phyloP scores from a whole-genome alignment of 2,797 vertebrate species.

The Acridotheres tristis region DNA sequence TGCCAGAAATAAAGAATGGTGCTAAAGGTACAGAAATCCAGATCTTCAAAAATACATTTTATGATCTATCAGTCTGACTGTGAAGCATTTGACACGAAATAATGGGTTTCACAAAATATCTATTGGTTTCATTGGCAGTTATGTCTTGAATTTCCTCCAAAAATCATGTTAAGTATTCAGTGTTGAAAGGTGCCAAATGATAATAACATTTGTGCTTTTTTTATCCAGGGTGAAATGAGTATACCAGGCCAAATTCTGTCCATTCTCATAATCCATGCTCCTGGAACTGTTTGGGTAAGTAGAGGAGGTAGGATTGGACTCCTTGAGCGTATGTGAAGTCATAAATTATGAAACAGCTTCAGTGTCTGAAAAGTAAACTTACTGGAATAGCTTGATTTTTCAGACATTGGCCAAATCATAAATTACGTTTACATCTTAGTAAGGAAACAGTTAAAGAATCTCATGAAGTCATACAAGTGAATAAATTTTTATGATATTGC shows the following conservation, averaged over 20 bases:
- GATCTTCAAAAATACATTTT: background rate
- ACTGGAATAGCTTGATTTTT: background rate
- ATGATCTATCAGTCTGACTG: background rate
- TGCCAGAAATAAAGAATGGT: background rate
- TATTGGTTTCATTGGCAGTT: background rate
- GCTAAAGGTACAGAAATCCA: background rate
- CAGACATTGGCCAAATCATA: background rate
- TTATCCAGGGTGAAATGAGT: background rate
- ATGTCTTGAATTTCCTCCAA: background rate
- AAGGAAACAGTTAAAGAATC: background rate
- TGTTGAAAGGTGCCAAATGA: background rate
- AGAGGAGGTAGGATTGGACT: background rate
- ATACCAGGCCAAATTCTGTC: background rate
- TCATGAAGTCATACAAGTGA: background rate
- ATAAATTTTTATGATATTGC: background rate
- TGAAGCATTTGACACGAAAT: background rate
- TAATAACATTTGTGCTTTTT: background rate
- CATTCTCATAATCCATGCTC: background rate
- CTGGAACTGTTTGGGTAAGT: background rate
- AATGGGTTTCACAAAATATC: background rate
- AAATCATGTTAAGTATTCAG: background rate
- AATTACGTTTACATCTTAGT: background rate
- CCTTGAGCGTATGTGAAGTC: fast-evolving
- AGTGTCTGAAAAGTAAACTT: background rate
- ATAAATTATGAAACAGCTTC: background rate